These are phyloP conservation scores for Chymomyza amoena DNA, from an alignment of 2,888 invertebrate genomes.

Conservation along the genomic window DNA sequence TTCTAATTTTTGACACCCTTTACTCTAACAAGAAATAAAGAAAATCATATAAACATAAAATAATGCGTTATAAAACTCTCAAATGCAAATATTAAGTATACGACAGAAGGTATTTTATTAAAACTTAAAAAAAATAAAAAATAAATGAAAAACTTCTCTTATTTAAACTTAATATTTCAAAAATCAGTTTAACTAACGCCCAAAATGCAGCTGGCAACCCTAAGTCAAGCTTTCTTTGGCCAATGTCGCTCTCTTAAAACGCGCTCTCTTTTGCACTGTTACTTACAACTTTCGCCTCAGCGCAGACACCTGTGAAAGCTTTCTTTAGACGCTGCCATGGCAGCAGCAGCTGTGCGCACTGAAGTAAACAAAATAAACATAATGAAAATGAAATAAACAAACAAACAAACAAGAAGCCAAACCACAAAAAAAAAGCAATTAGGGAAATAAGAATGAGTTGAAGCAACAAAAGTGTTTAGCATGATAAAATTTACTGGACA, in stretches of 20 bases:
- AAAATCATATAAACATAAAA: too few relatives aligned
- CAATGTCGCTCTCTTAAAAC: constrained; percentile 9
- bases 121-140: too few relatives aligned
- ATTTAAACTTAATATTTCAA: not conserved
- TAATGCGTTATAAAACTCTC: too few relatives aligned
- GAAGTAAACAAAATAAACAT: constrained; percentile 1
- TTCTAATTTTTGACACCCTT: too few relatives aligned
- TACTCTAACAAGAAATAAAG: too few relatives aligned
- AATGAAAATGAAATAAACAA: constrained; percentile 14
- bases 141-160: not conserved
- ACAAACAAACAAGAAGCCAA: constrained; percentile 12
- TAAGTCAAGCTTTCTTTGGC: not conserved
- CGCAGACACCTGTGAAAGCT: constrained; percentile 63
- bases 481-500: constrained; percentile 20
- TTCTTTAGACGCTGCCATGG: not conserved
- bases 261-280: constrained; percentile 7
- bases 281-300: constrained; percentile 32
- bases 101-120: too few relatives aligned
- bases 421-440: constrained; percentile 10
- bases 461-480: not conserved
- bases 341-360: not conserved
- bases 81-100: too few relatives aligned
- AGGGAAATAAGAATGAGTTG: not conserved
- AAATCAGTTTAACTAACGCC: not conserved
- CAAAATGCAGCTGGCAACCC: constrained; percentile 41